Conservation (phyloP, 92 coral and sea anemone genomes). For the Palythoa caribaeorum region DNA sequence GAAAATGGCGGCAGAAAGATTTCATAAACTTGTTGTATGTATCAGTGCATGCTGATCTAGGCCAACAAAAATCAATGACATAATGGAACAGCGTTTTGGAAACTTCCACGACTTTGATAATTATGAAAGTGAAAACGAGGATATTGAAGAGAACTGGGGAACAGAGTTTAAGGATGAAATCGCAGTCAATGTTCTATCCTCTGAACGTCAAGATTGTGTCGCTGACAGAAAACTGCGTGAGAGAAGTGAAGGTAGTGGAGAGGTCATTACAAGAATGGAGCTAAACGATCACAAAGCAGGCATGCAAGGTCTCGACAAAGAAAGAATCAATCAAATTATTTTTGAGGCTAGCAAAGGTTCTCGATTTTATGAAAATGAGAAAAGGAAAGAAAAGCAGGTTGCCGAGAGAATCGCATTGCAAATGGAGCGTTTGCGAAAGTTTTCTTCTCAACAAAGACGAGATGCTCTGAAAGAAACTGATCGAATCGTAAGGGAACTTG, state of each 20-base stretch:
- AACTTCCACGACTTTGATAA: neutral
- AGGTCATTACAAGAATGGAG: constrained; percentile 88
- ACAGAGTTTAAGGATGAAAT: constrained; percentile 11
- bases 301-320: constrained; percentile 94
- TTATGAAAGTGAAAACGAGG: constrained; percentile 17
- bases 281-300: constrained; percentile 97
- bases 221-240: neutral
- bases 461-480: constrained; percentile 79
- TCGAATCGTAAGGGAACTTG: constrained; percentile 80
- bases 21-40: too few species aligned
- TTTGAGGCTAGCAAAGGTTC: constrained; percentile 98
- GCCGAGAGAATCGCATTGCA: constrained; percentile 79
- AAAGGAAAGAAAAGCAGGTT: constrained; percentile 87
- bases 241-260: neutral
- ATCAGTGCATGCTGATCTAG: neutral
- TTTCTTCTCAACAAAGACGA: constrained; percentile 68
- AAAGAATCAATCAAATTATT: constrained; percentile 91
- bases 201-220: neutral
- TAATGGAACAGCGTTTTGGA: constrained; percentile 4
- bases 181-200: neutral
- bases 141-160: constrained; percentile 41
- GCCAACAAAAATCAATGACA: neutral
- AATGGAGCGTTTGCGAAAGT: constrained; percentile 60
- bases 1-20: neutral
- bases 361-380: constrained; percentile 91